Base-by-base conservation (phyloP, 30 jellyfish, hydroid and myxozoan species). In the Pseudorhiza aurosa region DNA sequence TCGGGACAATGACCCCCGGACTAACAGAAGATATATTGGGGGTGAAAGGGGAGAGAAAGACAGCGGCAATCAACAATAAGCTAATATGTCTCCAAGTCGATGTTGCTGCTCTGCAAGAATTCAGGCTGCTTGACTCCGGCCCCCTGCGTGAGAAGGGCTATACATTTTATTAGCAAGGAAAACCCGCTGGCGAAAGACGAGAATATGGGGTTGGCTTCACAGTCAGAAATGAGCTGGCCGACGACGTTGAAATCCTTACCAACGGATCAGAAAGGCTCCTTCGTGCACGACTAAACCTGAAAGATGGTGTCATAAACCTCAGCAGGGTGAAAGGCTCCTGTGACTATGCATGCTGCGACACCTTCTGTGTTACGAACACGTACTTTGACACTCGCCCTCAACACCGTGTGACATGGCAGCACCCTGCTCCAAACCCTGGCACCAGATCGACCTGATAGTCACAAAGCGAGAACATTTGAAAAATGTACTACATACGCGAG, bases 361-460 rank as follows among this genome's bases (percentile, higher is more conserved):
- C n/a, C n/a, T n/a, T n/a, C n/a, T n/a, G n/a, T 35, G 39, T 73
- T 60, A 47, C 79, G 11, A 73, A 73, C 46, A 73, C 87, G 27
- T 49, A 33, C 49, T 53, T 49, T 45, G 71, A 55, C 9, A 80
- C 55, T 45, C 46, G 43, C 21, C 6, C 5, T n/a, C 49, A 18
- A 26, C 46, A 59, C 60, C 28, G 49, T 45, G 49, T 80, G 49
- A 45, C 74, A 19, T 72, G 86, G 86, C 46, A 42, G 74, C 74
- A 72, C 49, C 74, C 77, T 15, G 86, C 46, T 72, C 86, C 12
- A 73, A 73, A 35, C 72, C 46, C 53, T 72, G 86, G 80, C 86
- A 72, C 74, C 86, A 72, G n/a, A 35, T 50, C 28, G 81, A 72
- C 78, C 29, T 72, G 15, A 73, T 72, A 73, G 18, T 72, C 51